phyloP scores from a whole-genome alignment of 2,888 invertebrate genomes.

The Polyommatus iphigenia region DNA sequence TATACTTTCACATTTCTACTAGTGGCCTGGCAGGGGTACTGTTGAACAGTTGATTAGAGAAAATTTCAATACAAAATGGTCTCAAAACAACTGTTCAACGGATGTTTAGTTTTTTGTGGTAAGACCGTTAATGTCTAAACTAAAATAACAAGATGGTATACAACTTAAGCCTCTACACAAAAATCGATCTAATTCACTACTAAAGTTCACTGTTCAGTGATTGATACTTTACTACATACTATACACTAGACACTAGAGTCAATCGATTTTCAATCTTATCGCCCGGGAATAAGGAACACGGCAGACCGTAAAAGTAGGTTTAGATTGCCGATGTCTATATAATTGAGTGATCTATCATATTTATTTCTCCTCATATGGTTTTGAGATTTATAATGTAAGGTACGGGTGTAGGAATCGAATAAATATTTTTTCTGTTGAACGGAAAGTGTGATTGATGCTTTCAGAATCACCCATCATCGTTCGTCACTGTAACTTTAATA shows the following conservation, averaged over 20 bases:
- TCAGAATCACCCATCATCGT: not conserved
- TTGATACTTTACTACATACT: not conserved
- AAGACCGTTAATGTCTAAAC: too few relatives aligned
- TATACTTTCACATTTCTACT: too few relatives aligned
- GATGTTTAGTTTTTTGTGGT: too few relatives aligned
- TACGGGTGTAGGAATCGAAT: not conserved
- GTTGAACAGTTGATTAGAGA: too few relatives aligned
- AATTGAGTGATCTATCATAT: constrained; percentile 10
- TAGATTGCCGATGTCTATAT: not conserved
- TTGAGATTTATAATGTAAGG: not conserved
- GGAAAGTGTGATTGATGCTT: constrained; percentile 4
- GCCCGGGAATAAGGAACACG: not conserved
- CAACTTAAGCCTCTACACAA: not conserved
- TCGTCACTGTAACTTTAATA: not conserved
- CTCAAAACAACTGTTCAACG: too few relatives aligned
- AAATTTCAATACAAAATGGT: too few relatives aligned
- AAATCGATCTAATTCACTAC: not conserved
- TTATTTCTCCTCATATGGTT: constrained; percentile 5
- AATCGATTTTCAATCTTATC: not conserved
- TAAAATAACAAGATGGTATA: too few relatives aligned
- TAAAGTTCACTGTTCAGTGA: not conserved
- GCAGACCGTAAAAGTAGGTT: not conserved
- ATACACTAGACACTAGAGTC: not conserved
- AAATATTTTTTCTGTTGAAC: not conserved
- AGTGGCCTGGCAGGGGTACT: too few relatives aligned